Conservation (phyloP, 2,888 invertebrate genomes). For the Pristionchus entomophagus region DNA sequence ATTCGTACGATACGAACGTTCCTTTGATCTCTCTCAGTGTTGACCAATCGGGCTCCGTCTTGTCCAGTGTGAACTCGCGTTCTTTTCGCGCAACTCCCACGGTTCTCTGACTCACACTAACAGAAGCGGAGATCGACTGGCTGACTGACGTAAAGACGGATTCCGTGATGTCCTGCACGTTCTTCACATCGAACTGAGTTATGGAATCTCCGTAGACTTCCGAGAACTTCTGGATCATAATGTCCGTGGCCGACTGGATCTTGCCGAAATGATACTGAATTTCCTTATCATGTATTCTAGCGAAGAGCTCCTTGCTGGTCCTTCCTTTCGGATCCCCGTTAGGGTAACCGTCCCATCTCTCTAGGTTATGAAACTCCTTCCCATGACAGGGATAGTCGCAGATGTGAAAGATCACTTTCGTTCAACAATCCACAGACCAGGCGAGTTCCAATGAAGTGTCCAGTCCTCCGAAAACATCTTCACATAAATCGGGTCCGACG, state of each 20-base stretch:
- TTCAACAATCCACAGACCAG: constrained; percentile 46
- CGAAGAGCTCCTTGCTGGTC: constrained; percentile 31
- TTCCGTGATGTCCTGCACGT: constrained; percentile 40
- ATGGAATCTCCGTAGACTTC: constrained; percentile 50
- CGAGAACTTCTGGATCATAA: no score
- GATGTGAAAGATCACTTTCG: constrained; percentile 48
- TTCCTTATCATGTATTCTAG: neutral
- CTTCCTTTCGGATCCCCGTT: constrained; percentile 44
- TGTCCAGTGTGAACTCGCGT: neutral
- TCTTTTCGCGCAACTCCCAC: no score
- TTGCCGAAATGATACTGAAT: no score
- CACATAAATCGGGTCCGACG: no score
- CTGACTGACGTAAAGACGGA: constrained; percentile 45
- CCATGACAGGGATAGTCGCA: constrained; percentile 50
- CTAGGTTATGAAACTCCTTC: neutral
- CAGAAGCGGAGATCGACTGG: constrained; percentile 1
- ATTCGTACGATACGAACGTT: neutral
- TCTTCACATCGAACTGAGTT: no score
- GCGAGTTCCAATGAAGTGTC: constrained; percentile 29
- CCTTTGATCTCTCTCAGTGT: neutral
- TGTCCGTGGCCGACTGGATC: no score
- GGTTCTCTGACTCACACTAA: no score
- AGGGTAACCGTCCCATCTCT: neutral
- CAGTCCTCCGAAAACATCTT: constrained; percentile 51
- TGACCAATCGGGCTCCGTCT: neutral